phyloP scores from a whole-genome alignment of 1,140 invertebrate genomes.

The Magallana gigas region DNA sequence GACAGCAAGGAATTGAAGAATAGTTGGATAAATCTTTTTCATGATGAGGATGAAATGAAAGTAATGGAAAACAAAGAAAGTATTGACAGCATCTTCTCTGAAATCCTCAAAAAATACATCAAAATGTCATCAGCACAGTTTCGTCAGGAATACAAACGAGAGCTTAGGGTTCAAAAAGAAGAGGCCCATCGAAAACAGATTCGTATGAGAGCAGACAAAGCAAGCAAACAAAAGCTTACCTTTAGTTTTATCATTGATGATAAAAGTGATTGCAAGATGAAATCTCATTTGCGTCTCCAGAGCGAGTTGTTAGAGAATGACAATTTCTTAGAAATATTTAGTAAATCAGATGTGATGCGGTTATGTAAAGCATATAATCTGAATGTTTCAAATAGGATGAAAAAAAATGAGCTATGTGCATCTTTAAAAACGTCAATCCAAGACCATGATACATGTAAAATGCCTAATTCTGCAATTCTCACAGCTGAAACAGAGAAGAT shows the following conservation, averaged over 20 bases:
- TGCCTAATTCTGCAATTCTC: constrained; percentile 16
- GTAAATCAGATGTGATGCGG: constrained; percentile 8
- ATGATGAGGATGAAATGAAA: constrained; percentile 11
- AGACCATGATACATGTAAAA: constrained; percentile 5
- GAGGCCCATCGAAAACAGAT: constrained; percentile 47
- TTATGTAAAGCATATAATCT: constrained; percentile 28
- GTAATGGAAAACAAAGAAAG: constrained; percentile 16
- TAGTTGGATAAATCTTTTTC: not conserved
- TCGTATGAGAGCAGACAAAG: constrained; percentile 29
- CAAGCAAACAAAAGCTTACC: constrained; percentile 26
- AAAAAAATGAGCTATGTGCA: constrained; percentile 14
- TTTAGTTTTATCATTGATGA: constrained; percentile 21
- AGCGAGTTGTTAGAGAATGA: constrained; percentile 11
- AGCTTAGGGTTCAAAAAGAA: constrained; percentile 39
- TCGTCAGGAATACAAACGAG: constrained; percentile 36
- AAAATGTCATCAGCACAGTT: constrained; percentile 42
- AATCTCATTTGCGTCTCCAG: constrained; percentile 17
- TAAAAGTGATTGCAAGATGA: not conserved
- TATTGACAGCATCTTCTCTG: not conserved
- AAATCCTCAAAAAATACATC: constrained; percentile 38
- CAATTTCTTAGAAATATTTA: constrained; percentile 8
- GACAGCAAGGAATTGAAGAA: constrained; percentile 9
- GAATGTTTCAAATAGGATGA: constrained; percentile 11
- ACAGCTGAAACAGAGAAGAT: not conserved
- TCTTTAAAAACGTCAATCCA: constrained; percentile 23